Evolutionary conservation across 2,797 vertebrate genomes (phyloP), one percentile per base, ranked within the genome.

Genomic region (Eospalax fontanierii): DNA sequence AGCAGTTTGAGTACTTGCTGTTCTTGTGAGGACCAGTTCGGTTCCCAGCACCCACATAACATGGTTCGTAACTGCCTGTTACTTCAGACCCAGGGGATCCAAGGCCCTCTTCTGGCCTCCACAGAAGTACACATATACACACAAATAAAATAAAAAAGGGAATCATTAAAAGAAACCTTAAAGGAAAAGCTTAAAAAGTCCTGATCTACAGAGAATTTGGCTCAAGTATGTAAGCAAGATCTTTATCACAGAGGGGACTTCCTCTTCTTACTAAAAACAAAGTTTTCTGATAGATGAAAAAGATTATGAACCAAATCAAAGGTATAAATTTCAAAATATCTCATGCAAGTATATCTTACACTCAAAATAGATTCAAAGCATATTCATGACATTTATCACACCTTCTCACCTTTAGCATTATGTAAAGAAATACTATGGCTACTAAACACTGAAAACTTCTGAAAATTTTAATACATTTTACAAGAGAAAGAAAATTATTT

Each of bases 381-480:
- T 59, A 91, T 92, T 80, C 28, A 54, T 4, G 30, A 76, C 50
- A 95, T 68, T 94, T 86, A 83, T 74, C 73, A 95, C 26, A 6
- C 21, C 4, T 73, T 81, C 90, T 63, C 40, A n/a, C 57, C 33
- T 54, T 35, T 16, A 68, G 22, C 22, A 70, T 22, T 22, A 85
- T 73, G 57, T 87, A 89, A 86, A 73, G 38, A 94, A 87, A 92
- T 18, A 85, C n/a, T 73, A 83, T 0, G 61, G 2, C 18, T 93
- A 38, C 59, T 81, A 4, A 95, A 82, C 71, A 87, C 0, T 54
- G 26, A 85, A 65, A 78, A 11, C 38, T 87, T 89, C 54, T 89
- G 73, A 89, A 82, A 54, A 68, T 59, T 84, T 87, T 80, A 86
- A 84, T 9, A 1, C 66, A 78, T 75, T 87, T 94, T 82, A 30